Evolutionary conservation across 1,140 invertebrate species (phyloP).

Genomic region (Drosophila nigrodunni): DNA sequence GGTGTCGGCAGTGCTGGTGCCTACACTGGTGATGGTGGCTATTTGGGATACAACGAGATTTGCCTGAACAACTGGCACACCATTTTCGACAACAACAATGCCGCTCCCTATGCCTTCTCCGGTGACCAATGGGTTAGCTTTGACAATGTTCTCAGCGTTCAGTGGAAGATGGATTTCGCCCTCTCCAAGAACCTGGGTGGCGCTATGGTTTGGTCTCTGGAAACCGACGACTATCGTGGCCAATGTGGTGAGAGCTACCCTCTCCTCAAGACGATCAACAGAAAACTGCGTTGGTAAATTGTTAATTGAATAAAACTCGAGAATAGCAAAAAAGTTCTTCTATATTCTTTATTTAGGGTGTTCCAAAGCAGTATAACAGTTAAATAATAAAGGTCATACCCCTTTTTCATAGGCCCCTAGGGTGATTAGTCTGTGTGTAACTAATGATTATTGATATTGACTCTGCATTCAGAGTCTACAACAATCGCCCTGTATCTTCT

Average conservation of each 20-base stretch:
- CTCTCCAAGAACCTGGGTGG: conserved; percentile 87
- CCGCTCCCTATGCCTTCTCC: conserved; percentile 74
- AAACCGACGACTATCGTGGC: conserved; percentile 91
- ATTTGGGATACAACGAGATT: conserved; percentile 92
- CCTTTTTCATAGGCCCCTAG: too few relatives aligned
- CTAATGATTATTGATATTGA: too few relatives aligned
- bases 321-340: neutral
- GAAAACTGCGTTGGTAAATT: conserved; percentile 75
- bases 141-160: conserved; percentile 83
- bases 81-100: conserved; percentile 51
- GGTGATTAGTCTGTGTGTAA: too few relatives aligned
- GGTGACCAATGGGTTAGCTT: conserved; percentile 85
- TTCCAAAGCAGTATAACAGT: too few relatives aligned
- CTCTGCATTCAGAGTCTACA: too few relatives aligned
- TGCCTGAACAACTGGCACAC: conserved; percentile 70
- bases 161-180: conserved; percentile 75
- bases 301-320: neutral
- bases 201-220: conserved; percentile 92
- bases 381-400: too few relatives aligned
- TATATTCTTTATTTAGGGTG: neutral
- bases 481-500: too few relatives aligned
- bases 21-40: conserved; percentile 89
- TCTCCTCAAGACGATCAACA: conserved; percentile 81
- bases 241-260: conserved; percentile 86
- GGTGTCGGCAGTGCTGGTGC: conserved; percentile 88